These are phyloP conservation scores for Plectrocnemia conspersa DNA, from an alignment of 1,140 invertebrate species.

Conservation along the genomic window DNA sequence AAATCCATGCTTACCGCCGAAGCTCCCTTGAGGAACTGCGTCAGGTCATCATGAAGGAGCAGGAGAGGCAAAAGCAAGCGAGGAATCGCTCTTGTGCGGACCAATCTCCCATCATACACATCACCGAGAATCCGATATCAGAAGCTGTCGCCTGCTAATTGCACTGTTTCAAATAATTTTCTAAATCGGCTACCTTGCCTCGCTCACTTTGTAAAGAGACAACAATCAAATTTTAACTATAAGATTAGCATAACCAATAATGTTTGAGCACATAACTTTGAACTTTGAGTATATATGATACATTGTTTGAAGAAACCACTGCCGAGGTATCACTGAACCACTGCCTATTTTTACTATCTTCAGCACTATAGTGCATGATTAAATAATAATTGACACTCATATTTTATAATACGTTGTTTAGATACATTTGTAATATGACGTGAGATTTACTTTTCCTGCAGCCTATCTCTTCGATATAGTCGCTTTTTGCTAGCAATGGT, in stretches of 20 bases:
- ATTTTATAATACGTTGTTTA: too few relatives aligned
- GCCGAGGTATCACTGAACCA: slow-evolving; percentile 12
- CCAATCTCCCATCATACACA: slow-evolving; percentile 64
- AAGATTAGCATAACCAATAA: neutral
- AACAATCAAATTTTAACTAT: too few relatives aligned
- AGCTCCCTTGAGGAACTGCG: slow-evolving; percentile 53
- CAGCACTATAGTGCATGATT: neutral
- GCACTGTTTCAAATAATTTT: slow-evolving; percentile 14
- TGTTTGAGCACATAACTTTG: too few relatives aligned
- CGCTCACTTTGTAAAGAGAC: slow-evolving; percentile 24
- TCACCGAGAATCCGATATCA: slow-evolving; percentile 74
- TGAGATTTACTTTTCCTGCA: too few relatives aligned
- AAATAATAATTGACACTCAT: too few relatives aligned
- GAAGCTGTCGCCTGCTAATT: slow-evolving; percentile 67
- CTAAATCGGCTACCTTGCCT: slow-evolving; percentile 14
- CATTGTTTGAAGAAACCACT: neutral
- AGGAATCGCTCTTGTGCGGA: slow-evolving; percentile 43
- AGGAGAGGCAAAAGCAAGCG: slow-evolving; percentile 37
- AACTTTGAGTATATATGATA: too few relatives aligned
- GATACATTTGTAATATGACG: too few relatives aligned
- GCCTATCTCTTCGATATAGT: too few relatives aligned
- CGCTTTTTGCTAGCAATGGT: too few relatives aligned
- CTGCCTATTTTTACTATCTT: slow-evolving; percentile 3
- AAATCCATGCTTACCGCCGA: slow-evolving; percentile 60
- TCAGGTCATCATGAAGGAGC: slow-evolving; percentile 40